Percentiles rank a stretch among this genome's conserved stretches.
Conservation (phyloP, 2,888 invertebrate genomes). For the Folsomia candida region DNA sequence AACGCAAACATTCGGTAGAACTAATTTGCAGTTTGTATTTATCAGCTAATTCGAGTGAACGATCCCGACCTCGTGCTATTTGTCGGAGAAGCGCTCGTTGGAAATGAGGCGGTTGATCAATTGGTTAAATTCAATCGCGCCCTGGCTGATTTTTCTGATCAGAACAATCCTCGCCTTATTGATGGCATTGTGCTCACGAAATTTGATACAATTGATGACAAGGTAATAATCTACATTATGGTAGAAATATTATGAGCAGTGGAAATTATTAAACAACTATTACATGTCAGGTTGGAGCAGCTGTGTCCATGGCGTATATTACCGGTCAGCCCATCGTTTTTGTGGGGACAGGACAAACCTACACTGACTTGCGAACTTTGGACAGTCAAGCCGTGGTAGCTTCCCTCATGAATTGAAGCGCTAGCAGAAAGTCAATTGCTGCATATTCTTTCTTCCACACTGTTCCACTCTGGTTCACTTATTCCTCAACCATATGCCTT, state of each 20-base stretch:
- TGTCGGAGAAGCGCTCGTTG: slow-evolving; percentile 98
- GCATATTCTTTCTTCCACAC: background rate
- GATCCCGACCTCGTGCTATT: slow-evolving; percentile 97
- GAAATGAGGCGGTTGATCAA: slow-evolving; percentile 99
- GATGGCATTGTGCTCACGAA: slow-evolving; percentile 99
- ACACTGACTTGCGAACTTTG: slow-evolving; percentile 92
- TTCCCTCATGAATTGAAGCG: slow-evolving; percentile 88
- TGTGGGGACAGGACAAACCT: slow-evolving; percentile 98
- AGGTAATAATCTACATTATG: slow-evolving; percentile 58
- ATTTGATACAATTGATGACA: slow-evolving; percentile 99
- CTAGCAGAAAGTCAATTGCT: slow-evolving; percentile 27
- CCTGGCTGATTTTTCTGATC: slow-evolving; percentile 83
- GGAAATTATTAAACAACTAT: background rate
- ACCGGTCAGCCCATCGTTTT: slow-evolving; percentile 99
- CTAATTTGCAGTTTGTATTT: too few relatives aligned
- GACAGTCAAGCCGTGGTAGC: slow-evolving; percentile 95
- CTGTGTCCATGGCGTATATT: slow-evolving; percentile 99
- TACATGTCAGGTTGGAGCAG: slow-evolving; percentile 78
- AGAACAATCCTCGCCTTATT: slow-evolving; percentile 80
- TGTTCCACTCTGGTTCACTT: too few relatives aligned
- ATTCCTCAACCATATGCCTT: too few relatives aligned
- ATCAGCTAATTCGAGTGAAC: slow-evolving; percentile 91
- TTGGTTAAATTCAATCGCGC: slow-evolving; percentile 98
- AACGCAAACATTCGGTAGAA: too few relatives aligned
- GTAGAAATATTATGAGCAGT: background rate